These are phyloP conservation scores for Raillietiella orientalis DNA, from an alignment of 2,888 invertebrate genomes.

Conservation along the genomic window DNA sequence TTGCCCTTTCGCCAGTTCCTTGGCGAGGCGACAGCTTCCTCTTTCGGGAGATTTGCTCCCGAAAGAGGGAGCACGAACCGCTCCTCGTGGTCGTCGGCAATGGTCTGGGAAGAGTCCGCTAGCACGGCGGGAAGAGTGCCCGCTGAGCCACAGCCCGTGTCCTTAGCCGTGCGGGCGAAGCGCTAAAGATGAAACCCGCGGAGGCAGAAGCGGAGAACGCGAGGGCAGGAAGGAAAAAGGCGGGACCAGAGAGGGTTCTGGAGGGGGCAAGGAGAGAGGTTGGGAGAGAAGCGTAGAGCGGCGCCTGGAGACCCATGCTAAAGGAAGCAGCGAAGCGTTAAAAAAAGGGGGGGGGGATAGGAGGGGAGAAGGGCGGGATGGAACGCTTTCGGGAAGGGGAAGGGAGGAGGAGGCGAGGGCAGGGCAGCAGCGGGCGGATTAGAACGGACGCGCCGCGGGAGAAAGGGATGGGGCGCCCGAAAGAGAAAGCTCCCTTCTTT, in stretches of 20 bases:
- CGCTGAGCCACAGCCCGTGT: no score
- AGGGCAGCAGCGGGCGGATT: constrained; percentile 3
- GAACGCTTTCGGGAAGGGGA: constrained; percentile 3
- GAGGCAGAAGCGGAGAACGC: constrained; percentile 5
- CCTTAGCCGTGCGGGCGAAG: no score
- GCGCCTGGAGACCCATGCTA: constrained; percentile 7
- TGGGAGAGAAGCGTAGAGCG: constrained; percentile 7
- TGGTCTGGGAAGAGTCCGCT: no score
- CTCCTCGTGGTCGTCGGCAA: no score
- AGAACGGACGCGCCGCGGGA: constrained; percentile 1
- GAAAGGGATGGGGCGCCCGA: no score
- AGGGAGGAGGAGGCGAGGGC: constrained; percentile 3
- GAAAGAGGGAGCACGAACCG: no score
- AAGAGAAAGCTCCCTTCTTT: no score
- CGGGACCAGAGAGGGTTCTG: constrained; percentile 6
- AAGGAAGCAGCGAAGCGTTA: constrained; percentile 6
- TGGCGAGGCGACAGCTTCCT: no score
- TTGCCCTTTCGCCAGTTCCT: no score
- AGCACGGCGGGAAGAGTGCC: no score
- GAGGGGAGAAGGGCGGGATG: constrained; percentile 5
- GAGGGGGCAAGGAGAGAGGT: constrained; percentile 6
- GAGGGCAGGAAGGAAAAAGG: constrained; percentile 3
- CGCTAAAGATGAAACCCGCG: no score
- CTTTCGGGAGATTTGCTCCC: no score
- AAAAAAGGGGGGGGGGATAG: constrained; percentile 4